A percentile compares a stretch with the other conserved stretches of the same genome.
These are phyloP conservation scores for Trematomus loennbergii DNA, from an alignment of 2,113 vertebrate genomes.

Conservation along the genomic window DNA sequence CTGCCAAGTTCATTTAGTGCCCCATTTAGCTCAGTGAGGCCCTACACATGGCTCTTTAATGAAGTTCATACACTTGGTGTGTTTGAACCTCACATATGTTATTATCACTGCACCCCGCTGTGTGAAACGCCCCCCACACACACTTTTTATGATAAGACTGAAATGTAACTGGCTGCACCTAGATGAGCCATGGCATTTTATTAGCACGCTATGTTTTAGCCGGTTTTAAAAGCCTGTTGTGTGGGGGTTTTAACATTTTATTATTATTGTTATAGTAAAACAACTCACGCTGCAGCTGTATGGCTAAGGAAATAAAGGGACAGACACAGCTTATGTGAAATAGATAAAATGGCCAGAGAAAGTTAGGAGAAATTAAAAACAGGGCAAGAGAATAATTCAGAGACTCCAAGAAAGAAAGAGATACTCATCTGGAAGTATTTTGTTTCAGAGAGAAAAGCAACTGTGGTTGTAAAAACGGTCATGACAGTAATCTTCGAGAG, in stretches of 20 bases:
- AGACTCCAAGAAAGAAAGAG: constrained; percentile 10
- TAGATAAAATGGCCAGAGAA: not conserved
- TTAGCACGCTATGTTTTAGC: constrained; percentile 44
- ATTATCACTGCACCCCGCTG: constrained; percentile 69
- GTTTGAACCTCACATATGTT: constrained; percentile 44
- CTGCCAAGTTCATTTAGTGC: constrained; percentile 69
- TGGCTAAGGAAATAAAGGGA: not conserved
- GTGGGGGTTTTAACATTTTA: constrained; percentile 51
- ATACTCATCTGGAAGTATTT: constrained; percentile 74
- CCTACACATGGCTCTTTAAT: constrained; percentile 43
- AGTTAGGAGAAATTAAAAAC: constrained; percentile 21
- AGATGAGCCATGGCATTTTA: constrained; percentile 66
- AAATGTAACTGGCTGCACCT: constrained; percentile 40
- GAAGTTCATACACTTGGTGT: constrained; percentile 36
- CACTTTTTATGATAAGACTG: constrained; percentile 59
- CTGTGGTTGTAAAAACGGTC: constrained; percentile 43
- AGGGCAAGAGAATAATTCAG: constrained; percentile 6
- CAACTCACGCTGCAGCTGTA: constrained; percentile 59
- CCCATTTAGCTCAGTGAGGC: constrained; percentile 59
- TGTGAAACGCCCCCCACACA: constrained; percentile 27
- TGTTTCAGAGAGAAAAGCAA: constrained; percentile 61
- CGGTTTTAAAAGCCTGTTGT: constrained; percentile 58
- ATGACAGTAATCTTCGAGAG: constrained; percentile 64
- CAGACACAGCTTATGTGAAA: not conserved
- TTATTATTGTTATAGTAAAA: constrained; percentile 56